Evolutionary conservation across 2,797 vertebrate species (phyloP).

Genomic region (Prionace glauca): DNA sequence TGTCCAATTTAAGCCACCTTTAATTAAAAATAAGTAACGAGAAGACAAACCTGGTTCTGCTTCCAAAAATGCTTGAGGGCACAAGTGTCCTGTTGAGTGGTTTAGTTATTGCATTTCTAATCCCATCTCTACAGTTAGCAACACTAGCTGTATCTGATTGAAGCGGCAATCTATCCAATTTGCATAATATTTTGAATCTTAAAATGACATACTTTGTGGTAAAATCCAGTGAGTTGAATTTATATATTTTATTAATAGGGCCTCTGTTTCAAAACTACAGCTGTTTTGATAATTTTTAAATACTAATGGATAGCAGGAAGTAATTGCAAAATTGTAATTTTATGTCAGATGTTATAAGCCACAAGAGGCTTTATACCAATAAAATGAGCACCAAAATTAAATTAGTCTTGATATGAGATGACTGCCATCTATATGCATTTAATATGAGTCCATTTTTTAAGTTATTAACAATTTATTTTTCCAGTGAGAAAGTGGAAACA

Average conservation of each 20-base stretch:
- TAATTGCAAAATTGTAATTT: background rate
- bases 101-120: conserved; percentile 1
- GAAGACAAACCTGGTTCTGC: background rate
- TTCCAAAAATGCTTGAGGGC: conserved; percentile 28
- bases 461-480: background rate
- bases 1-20: background rate
- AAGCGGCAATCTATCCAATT: background rate
- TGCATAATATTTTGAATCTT: background rate
- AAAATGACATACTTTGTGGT: background rate
- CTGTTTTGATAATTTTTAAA: background rate
- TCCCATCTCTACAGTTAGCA: background rate
- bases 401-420: background rate
- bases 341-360: background rate
- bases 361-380: background rate
- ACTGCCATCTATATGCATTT: background rate
- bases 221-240: background rate
- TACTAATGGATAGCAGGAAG: background rate
- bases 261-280: background rate
- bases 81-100: background rate
- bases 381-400: background rate
- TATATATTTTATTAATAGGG: background rate
- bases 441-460: background rate
- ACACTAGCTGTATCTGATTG: background rate
- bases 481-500: background rate
- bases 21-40: background rate